Evolutionary conservation across 2,113 vertebrate genomes (phyloP).

Genomic region (Pedetes capensis): DNA sequence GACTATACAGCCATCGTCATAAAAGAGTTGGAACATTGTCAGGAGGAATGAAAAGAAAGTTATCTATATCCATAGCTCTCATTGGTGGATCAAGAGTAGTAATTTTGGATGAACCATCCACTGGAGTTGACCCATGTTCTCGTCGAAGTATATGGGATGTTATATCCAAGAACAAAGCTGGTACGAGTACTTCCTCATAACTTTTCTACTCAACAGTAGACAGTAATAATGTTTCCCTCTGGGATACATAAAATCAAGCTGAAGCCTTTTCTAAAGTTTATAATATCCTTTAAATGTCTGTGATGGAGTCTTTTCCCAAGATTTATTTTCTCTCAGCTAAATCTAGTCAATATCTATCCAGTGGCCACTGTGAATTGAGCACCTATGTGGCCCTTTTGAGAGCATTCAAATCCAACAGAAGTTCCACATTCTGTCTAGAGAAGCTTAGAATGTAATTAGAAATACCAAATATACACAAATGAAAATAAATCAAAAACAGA

Average conservation of each 20-base stretch:
- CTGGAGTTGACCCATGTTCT: constrained; percentile 97
- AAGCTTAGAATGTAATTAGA: constrained; percentile 71
- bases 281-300: background rate
- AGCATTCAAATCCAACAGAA: constrained; percentile 8
- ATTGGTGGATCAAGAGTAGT: constrained; percentile 96
- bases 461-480: constrained; percentile 66
- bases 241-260: background rate
- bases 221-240: background rate
- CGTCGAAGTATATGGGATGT: constrained; percentile 98
- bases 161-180: constrained; percentile 93
- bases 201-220: background rate
- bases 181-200: constrained; percentile 78
- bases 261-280: background rate
- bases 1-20: constrained; percentile 92
- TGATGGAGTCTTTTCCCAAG: background rate
- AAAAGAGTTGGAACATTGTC: constrained; percentile 93
- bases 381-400: constrained; percentile 15
- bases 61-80: constrained; percentile 97
- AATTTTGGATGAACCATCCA: constrained; percentile 97
- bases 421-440: constrained; percentile 36
- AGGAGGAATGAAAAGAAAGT: constrained; percentile 97
- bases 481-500: constrained; percentile 76
- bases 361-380: background rate
- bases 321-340: background rate
- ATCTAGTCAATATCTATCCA: background rate